Conservation (phyloP, 1,140 invertebrate species). For the Pogonomyrmex californicus region DNA sequence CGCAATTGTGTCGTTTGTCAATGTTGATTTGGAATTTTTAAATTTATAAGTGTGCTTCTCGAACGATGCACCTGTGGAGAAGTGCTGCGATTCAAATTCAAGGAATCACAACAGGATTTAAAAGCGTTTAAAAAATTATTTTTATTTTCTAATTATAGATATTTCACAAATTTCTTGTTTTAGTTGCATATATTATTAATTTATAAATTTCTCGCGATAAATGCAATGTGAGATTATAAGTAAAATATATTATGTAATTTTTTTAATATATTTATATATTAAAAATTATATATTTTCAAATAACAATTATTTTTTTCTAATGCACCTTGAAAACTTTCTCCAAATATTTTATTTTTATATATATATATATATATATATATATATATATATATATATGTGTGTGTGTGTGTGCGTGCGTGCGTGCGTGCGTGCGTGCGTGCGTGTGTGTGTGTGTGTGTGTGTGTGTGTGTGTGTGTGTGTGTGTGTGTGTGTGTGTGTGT, state of each 20-base stretch:
- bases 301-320: not conserved
- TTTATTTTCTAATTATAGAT: not conserved
- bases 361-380: too few species aligned
- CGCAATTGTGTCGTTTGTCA: not conserved
- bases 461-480: too few species aligned
- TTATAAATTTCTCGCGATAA: not conserved
- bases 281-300: not conserved
- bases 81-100: not conserved
- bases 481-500: too few species aligned
- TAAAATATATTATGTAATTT: not conserved
- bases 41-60: not conserved
- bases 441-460: too few species aligned
- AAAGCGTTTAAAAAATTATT: not conserved
- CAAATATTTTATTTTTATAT: not conserved
- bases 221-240: not conserved
- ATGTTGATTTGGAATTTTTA: not conserved
- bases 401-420: too few species aligned
- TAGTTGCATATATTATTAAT: not conserved
- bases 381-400: too few species aligned
- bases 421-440: too few species aligned
- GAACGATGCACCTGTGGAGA: not conserved
- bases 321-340: not conserved
- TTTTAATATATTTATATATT: too few species aligned
- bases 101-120: not conserved
- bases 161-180: not conserved